Evolutionary conservation across 2,888 invertebrate species (phyloP).

Genomic region (Trichogramma dendrolimi): DNA sequence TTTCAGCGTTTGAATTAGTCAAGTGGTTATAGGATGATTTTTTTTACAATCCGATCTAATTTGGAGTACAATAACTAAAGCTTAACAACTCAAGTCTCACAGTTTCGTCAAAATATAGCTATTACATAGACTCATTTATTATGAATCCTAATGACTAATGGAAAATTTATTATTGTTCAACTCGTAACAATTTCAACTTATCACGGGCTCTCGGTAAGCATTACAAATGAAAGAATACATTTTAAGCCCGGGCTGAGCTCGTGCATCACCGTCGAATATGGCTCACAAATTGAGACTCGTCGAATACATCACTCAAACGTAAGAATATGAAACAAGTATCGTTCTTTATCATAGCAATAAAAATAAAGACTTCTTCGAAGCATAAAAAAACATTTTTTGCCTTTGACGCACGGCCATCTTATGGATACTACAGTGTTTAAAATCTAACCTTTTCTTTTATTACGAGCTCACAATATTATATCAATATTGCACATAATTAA

Average conservation of each 20-base stretch:
- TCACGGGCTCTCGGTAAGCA: too few relatives aligned
- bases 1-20: too few relatives aligned
- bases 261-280: too few relatives aligned
- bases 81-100: constrained; percentile 20
- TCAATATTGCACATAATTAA: constrained; percentile 20
- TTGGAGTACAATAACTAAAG: too few relatives aligned
- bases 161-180: background rate
- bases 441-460: constrained; percentile 8
- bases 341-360: constrained; percentile 3
- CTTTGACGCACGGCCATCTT: background rate
- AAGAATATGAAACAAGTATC: too few relatives aligned
- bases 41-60: too few relatives aligned
- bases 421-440: constrained; percentile 6
- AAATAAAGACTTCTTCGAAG: constrained; percentile 17
- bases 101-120: constrained; percentile 24
- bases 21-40: too few relatives aligned
- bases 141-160: constrained; percentile 18
- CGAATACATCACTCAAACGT: too few relatives aligned
- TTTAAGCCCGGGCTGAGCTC: too few relatives aligned
- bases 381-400: constrained; percentile 18
- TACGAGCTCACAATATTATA: constrained; percentile 15
- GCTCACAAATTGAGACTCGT: too few relatives aligned
- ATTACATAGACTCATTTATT: constrained; percentile 5
- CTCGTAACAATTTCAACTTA: too few relatives aligned
- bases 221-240: too few relatives aligned